These are phyloP conservation scores for Antechinus flavipes DNA, from an alignment of 2,113 vertebrate species.

Conservation along the genomic window DNA sequence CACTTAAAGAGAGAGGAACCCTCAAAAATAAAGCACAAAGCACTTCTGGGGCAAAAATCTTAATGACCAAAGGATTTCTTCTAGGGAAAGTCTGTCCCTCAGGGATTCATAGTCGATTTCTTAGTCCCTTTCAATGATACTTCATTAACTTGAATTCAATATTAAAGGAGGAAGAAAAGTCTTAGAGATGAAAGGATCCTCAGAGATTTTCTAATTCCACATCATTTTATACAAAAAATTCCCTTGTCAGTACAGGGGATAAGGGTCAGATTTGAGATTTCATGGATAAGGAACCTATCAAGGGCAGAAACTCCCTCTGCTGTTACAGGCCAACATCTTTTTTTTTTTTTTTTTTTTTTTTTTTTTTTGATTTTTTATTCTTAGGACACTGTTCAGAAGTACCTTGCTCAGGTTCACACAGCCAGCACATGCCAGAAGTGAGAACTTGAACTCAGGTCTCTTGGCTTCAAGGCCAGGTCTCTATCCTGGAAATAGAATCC, in stretches of 20 bases:
- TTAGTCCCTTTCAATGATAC: not conserved
- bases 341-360: not conserved
- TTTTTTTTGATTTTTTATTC: not conserved
- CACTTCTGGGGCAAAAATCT: not conserved
- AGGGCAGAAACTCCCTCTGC: not conserved
- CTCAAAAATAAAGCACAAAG: not conserved
- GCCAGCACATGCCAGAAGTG: not conserved
- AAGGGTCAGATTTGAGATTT: not conserved
- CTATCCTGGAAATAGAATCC: not conserved
- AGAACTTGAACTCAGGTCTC: not conserved
- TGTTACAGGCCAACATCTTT: not conserved
- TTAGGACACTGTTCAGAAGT: not conserved
- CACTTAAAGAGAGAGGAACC: not conserved
- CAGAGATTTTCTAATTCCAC: not conserved
- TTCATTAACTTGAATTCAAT: not conserved
- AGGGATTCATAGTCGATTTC: not conserved
- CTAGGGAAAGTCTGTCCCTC: not conserved
- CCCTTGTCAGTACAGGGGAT: not conserved
- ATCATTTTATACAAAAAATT: not conserved
- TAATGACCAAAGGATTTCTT: not conserved
- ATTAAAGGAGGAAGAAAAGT: not conserved
- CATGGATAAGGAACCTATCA: not conserved
- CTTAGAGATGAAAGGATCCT: not conserved
- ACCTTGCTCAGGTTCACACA: not conserved
- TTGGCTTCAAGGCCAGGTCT: not conserved